Evolutionary conservation across 2,888 invertebrate genomes (phyloP), one percentile per base, ranked within the genome.

Genomic region (Fragum sueziense): DNA sequence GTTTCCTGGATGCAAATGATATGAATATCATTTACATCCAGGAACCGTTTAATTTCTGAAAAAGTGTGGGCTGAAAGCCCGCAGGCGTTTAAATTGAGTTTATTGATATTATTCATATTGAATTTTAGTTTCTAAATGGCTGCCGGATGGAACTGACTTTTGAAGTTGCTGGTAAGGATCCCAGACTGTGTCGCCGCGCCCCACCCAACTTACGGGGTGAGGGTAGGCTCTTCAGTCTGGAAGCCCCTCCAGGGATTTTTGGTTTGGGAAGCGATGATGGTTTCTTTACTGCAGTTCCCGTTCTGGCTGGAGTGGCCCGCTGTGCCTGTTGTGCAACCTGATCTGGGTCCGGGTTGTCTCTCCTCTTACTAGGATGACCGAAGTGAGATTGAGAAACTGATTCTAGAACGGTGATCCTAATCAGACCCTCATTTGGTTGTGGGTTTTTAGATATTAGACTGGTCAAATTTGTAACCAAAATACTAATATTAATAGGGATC

Each of bases 1-100:
- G 62, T 62, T 62, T 62, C 62, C 62, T 62, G 62, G 62, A 62
- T 62, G 34, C 62, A 62, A n/a, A 62, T 33, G 20, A 62, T 62
- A 9, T 62, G 17, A n/a, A 62, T 57, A 57, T 9, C 29, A 20
- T 57, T 57, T 11, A 47, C 14, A 14, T 47, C 47, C 3, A 47
- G 20, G 57, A 57, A 57, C 29, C 57, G 25, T 29, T 57, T 57
- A 27, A 57, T 25, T 27, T 57, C 57, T 22, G 57, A 27, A 27
- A 29, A 29, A 11, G 57, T 57, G 57, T 57, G 29, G 57, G 57
- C 57, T 25, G 57, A 22, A 20, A 57, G 57, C 29, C 57, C 57
- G 29, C 57, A 20, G 14, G 57, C 20, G 29, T 57, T 57, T 7
- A 57, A 22, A 27, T 29, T 57, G 25, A 57, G 11, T 29, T 27